phyloP scores from a whole-genome alignment of 1,140 invertebrate species.

The Macrocentrus cingulum region DNA sequence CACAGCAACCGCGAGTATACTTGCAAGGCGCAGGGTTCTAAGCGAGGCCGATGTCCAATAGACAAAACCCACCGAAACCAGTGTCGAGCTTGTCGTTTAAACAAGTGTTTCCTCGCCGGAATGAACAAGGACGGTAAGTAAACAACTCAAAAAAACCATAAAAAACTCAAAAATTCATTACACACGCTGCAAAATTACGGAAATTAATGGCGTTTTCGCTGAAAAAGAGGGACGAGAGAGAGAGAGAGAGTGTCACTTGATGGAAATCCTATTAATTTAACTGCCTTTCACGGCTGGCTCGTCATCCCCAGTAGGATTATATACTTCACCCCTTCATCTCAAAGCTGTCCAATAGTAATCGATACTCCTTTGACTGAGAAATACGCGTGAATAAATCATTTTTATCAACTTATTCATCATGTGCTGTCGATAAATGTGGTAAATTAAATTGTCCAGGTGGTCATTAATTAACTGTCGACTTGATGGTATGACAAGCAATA shows the following conservation, averaged over 20 bases:
- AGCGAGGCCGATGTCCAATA: slow-evolving; percentile 91
- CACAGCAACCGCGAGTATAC: slow-evolving; percentile 94
- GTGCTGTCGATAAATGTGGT: no score
- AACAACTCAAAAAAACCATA: slow-evolving; percentile 13
- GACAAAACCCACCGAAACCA: slow-evolving; percentile 97
- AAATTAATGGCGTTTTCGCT: no score
- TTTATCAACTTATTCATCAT: background rate
- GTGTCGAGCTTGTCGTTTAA: slow-evolving; percentile 92
- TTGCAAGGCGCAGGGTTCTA: slow-evolving; percentile 90
- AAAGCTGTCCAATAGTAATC: slow-evolving; percentile 24
- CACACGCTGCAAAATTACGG: no score
- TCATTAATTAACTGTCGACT: background rate
- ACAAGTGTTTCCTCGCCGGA: slow-evolving; percentile 94
- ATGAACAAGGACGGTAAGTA: slow-evolving; percentile 99
- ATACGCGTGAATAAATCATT: background rate
- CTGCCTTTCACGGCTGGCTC: slow-evolving; percentile 33
- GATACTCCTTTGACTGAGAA: slow-evolving; percentile 13
- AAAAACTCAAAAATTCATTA: background rate
- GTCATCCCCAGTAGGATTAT: slow-evolving; percentile 32
- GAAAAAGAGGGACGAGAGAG: no score
- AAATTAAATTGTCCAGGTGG: no score
- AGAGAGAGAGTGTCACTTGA: slow-evolving; percentile 26
- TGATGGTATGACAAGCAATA: background rate
- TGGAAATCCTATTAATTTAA: slow-evolving; percentile 38
- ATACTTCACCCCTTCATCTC: slow-evolving; percentile 35